Conservation (phyloP, 2,888 invertebrate species). For the Steromphala cineraria region DNA sequence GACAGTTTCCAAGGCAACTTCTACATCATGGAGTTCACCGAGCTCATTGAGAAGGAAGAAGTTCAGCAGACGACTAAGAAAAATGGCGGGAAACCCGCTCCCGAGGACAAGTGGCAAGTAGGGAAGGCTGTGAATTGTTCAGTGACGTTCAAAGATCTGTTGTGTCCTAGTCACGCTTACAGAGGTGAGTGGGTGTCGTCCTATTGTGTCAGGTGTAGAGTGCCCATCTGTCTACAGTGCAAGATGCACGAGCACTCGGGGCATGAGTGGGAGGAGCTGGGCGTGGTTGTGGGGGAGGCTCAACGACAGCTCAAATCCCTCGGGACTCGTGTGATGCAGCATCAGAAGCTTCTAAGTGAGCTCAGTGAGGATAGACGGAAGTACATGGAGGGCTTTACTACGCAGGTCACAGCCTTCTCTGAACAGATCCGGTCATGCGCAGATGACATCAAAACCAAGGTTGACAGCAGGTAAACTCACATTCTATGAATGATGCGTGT, state of each 20-base stretch:
- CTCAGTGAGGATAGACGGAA: not conserved
- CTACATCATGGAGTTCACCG: not conserved
- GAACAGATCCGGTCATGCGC: not conserved
- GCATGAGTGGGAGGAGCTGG: not conserved
- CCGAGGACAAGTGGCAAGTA: not conserved
- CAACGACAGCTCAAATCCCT: not conserved
- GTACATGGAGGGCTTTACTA: not conserved
- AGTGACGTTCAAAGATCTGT: not conserved
- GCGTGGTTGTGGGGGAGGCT: slow-evolving; percentile 1
- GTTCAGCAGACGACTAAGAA: not conserved
- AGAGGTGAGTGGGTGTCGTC: not conserved
- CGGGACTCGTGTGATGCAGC: not conserved
- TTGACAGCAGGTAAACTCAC: not conserved
- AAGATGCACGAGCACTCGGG: slow-evolving; percentile 2
- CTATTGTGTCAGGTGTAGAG: not conserved
- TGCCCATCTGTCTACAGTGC: not conserved
- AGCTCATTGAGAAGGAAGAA: not conserved
- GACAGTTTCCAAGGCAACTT: slow-evolving; percentile 12
- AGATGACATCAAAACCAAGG: slow-evolving; percentile 2
- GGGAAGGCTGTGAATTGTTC: not conserved
- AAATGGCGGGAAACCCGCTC: not conserved
- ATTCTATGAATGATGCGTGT: not conserved
- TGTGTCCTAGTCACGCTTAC: not conserved
- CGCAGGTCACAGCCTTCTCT: not conserved
- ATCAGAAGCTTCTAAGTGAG: not conserved